These are phyloP conservation scores for Baryphthengus martii DNA, from an alignment of 2,113 vertebrate genomes.

Conservation along the genomic window DNA sequence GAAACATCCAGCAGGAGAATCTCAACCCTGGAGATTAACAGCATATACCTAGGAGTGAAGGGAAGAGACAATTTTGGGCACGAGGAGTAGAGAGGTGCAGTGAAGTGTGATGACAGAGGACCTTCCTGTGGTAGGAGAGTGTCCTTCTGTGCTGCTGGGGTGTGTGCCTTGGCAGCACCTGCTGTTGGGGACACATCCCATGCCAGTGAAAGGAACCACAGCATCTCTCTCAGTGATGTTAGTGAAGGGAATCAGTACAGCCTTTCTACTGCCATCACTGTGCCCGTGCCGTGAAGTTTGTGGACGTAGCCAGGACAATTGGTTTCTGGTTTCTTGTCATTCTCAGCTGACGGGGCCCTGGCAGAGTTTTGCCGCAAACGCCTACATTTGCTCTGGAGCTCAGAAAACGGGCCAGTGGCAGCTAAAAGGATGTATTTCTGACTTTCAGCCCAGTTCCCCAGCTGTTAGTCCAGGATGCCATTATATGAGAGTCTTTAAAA, in stretches of 20 bases:
- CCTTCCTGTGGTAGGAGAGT: background rate
- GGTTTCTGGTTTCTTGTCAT: background rate
- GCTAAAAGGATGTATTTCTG: background rate
- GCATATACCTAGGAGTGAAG: background rate
- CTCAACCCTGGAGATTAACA: background rate
- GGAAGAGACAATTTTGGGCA: background rate
- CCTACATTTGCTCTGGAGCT: background rate
- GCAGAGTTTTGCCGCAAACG: background rate
- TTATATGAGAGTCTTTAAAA: background rate
- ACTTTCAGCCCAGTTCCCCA: background rate
- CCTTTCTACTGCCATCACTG: background rate
- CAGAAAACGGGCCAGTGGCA: background rate
- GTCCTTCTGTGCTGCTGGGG: background rate
- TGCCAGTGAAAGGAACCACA: background rate
- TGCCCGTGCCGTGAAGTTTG: background rate
- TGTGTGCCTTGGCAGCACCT: background rate
- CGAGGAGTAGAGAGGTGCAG: fast-evolving
- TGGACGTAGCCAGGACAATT: fast-evolving
- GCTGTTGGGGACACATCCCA: fast-evolving
- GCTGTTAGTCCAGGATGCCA: background rate
- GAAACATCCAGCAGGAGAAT: background rate
- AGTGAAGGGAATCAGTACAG: background rate
- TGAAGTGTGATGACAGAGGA: background rate
- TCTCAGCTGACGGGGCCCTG: background rate
- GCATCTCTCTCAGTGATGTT: fast-evolving